phyloP scores from a whole-genome alignment of 35 echinoderm and acorn worm genomes.

The Heliocidaris tuberculata region DNA sequence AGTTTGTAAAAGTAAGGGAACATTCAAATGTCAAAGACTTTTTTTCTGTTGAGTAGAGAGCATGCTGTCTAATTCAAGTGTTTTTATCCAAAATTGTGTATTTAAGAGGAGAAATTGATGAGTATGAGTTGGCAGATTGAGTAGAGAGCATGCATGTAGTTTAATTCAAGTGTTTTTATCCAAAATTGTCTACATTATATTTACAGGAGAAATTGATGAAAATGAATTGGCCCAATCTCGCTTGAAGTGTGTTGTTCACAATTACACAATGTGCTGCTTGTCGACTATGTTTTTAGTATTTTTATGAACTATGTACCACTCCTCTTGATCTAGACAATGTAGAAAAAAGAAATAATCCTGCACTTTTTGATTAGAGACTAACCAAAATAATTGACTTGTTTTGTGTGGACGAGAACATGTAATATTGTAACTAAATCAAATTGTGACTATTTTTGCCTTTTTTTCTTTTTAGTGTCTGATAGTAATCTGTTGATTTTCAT shows the following conservation, averaged over 20 bases:
- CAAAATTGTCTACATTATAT: not conserved
- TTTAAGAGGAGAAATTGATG: too few species aligned
- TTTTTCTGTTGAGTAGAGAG: too few species aligned
- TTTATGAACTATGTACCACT: not conserved
- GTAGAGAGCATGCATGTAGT: not conserved
- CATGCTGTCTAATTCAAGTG: too few species aligned
- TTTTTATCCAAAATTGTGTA: too few species aligned
- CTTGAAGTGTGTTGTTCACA: not conserved
- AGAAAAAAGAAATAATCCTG: not conserved
- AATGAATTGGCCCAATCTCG: not conserved
- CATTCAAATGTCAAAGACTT: too few species aligned
- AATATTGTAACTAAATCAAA: slow-evolving; percentile 1
- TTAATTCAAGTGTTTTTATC: not conserved
- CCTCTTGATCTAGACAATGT: not conserved
- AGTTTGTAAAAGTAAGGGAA: too few species aligned
- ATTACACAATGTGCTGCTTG: not conserved
- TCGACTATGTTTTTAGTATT: not conserved
- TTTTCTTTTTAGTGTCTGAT: slow-evolving; percentile 15
- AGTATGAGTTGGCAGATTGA: not conserved
- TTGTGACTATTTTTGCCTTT: slow-evolving; percentile 36
- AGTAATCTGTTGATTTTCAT: slow-evolving; percentile 35
- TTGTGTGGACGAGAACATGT: slow-evolving; percentile 19
- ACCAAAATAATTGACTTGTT: slow-evolving; percentile 25
- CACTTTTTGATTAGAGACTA: not conserved
- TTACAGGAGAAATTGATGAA: not conserved